phyloP scores from a whole-genome alignment of 2,113 vertebrate species.

The Urocolius indicus region DNA sequence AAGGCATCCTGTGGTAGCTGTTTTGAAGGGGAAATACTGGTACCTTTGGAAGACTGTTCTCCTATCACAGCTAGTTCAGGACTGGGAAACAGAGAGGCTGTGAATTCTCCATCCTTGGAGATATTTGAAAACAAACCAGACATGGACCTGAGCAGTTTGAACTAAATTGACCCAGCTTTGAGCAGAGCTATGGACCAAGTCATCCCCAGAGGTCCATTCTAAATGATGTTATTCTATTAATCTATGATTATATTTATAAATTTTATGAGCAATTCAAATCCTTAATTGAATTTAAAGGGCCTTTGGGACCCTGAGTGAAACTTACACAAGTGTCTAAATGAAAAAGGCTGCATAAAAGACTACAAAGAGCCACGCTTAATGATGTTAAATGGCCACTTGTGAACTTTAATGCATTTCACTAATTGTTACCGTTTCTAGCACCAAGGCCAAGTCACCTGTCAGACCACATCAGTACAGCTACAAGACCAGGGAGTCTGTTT shows the following conservation, averaged over 20 bases:
- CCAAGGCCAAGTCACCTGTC: background rate
- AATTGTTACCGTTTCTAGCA: background rate
- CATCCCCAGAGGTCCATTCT: background rate
- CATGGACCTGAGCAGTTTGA: background rate
- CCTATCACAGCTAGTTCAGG: background rate
- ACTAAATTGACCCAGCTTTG: background rate
- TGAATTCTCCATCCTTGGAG: background rate
- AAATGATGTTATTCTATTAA: background rate
- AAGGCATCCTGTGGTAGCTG: background rate
- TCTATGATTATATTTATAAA: background rate
- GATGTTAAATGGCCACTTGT: background rate
- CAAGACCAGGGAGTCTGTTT: background rate
- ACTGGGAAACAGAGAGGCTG: background rate
- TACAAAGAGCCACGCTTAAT: fast-evolving
- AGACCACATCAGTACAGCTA: background rate
- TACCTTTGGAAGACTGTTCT: background rate
- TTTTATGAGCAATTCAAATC: background rate
- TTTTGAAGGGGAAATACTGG: background rate
- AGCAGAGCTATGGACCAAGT: background rate
- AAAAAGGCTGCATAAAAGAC: background rate
- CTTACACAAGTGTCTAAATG: background rate
- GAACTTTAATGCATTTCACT: background rate
- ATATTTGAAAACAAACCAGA: background rate
- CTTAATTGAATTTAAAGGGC: background rate
- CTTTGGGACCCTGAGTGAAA: background rate